Evolutionary conservation across 2,888 invertebrate genomes (phyloP), one percentile per base, ranked within the genome.

Genomic region (Pachliopta kotzebuea): DNA sequence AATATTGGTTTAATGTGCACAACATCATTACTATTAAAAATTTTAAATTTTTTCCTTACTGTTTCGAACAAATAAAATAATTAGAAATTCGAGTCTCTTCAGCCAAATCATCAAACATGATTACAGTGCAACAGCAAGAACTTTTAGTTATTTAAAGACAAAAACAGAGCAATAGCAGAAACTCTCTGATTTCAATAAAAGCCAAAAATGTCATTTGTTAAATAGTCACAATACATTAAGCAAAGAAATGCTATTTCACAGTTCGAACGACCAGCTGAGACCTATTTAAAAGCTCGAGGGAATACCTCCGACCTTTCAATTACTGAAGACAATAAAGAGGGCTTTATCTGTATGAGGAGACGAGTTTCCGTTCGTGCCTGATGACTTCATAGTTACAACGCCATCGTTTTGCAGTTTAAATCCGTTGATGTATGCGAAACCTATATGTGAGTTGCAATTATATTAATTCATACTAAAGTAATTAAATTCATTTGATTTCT

Each of bases 281-380:
- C 76, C 80, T 80, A 79, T 85, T 86, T 85, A 80, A 84, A 80
- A 79, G 81, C 79, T 81, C 73, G 75, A 77, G 80, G 78, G 80
- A 80, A 82, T 81, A 77, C 79, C 77, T 78, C 78, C 78, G 81
- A 83, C 86, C 87, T 87, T 88, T 88, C 89, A 89, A 88, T 89
- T 90, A 89, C 86, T 77, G 80, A 79, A 86, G 80, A 87, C 86
- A 87, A 86, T 89, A 87, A 86, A 87, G 81, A 78, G 79, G 78
- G 82, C 79, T 84, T 82, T 87, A 83, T 87, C 83, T 81, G 71
- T 78, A 81, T 72, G 74, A 75, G 73, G 74, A 74, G 74, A 73
- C 73, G 45, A 24, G 49, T 63, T 67, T 63, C 66, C 68, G 66
- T 68, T 69, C 63, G 61, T 63, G 72, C 68, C 73, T 66, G 64